Percentiles rank a stretch among this genome's conserved stretches.
phyloP scores from a whole-genome alignment of 2,113 vertebrate species.

The Nycticryphes semicollaris region DNA sequence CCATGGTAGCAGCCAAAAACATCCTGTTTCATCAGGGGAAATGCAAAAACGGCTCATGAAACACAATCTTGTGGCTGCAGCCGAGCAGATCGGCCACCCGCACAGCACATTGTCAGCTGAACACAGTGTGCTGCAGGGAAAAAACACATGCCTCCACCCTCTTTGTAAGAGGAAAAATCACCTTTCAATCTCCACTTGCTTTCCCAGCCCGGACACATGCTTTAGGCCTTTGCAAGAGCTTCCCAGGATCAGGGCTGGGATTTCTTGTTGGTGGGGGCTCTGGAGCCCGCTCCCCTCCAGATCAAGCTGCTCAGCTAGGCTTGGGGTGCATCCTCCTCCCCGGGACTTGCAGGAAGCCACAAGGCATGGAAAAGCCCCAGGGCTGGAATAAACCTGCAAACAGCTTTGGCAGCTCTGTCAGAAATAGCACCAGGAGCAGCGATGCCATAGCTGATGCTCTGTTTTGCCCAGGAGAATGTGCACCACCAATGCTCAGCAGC shows the following conservation, averaged over 20 bases:
- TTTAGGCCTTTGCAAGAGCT: neutral
- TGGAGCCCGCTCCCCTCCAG: rapidly evolving
- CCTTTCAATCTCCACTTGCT: neutral
- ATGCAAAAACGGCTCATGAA: slow-evolving; percentile 47
- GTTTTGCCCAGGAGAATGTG: neutral
- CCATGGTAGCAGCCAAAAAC: neutral
- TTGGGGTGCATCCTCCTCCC: neutral
- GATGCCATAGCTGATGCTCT: neutral
- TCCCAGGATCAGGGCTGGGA: neutral
- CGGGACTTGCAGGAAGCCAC: neutral
- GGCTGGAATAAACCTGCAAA: neutral
- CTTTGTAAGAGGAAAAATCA: neutral
- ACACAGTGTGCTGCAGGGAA: neutral
- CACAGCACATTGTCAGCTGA: neutral
- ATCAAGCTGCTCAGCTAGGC: neutral
- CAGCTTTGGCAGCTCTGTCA: neutral
- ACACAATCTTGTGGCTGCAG: neutral
- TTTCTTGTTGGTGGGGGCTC: neutral
- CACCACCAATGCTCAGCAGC: rapidly evolving
- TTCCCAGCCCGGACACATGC: neutral
- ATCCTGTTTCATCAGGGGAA: neutral
- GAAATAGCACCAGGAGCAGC: neutral
- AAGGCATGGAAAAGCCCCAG: neutral
- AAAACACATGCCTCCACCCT: neutral
- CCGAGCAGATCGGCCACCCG: neutral